These are phyloP conservation scores for Lordiphosa fenestrarum DNA, from an alignment of 2,888 invertebrate genomes.

Conservation along the genomic window DNA sequence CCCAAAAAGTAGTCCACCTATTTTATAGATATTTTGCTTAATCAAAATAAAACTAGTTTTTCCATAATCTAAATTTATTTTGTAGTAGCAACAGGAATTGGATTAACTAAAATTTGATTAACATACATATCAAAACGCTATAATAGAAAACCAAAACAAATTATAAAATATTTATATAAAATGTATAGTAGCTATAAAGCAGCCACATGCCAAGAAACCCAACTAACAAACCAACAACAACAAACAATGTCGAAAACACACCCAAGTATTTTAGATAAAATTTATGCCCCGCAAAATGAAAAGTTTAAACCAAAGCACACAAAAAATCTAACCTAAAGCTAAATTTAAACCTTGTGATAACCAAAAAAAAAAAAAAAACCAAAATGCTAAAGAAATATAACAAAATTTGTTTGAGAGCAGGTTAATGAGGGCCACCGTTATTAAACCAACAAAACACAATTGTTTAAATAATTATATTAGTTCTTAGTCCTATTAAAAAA, in stretches of 20 bases:
- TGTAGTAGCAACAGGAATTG: constrained; percentile 62
- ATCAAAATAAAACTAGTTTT: constrained; percentile 14
- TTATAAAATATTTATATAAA: constrained; percentile 29
- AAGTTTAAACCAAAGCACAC: constrained; percentile 24
- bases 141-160: constrained; percentile 33
- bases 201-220: constrained; percentile 20
- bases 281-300: constrained; percentile 39
- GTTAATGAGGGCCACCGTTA: constrained; percentile 68
- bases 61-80: constrained; percentile 15
- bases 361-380: constrained; percentile 21
- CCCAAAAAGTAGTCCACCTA: constrained; percentile 1
- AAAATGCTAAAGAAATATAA: constrained; percentile 37
- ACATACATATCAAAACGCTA: constrained; percentile 64
- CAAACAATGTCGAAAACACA: constrained; percentile 10
- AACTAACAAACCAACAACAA: constrained; percentile 12
- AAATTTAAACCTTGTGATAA: constrained; percentile 62
- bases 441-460: constrained; percentile 17
- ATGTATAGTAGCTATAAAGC: constrained; percentile 26
- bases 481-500: constrained; percentile 29
- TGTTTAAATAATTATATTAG: constrained; percentile 32
- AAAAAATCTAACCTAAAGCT: constrained; percentile 16
- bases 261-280: constrained; percentile 67
- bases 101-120: constrained; percentile 52
- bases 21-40: background rate
- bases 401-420: constrained; percentile 55